Evolutionary conservation across 2,113 vertebrate species (phyloP).

Genomic region (Natator depressus): DNA sequence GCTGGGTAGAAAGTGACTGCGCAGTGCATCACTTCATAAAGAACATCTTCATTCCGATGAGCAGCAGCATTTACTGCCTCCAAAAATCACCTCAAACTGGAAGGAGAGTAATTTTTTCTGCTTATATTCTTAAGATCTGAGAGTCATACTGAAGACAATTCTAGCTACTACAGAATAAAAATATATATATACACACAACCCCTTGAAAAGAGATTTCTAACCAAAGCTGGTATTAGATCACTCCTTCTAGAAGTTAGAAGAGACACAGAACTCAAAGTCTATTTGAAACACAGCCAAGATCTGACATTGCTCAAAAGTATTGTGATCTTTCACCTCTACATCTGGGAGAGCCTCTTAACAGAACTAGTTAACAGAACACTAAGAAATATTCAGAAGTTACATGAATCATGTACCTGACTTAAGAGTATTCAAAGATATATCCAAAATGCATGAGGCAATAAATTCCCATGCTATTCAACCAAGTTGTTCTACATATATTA

Average conservation of each 20-base stretch:
- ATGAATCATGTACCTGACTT: background rate
- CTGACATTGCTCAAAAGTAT: background rate
- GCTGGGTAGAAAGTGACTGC: background rate
- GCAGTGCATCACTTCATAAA: background rate
- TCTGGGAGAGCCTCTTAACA: background rate
- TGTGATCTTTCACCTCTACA: background rate
- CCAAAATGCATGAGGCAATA: slow-evolving; percentile 10
- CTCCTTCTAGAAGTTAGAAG: background rate
- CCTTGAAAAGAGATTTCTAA: background rate
- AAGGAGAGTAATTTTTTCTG: background rate
- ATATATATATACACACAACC: background rate
- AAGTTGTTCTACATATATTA: slow-evolving; percentile 20
- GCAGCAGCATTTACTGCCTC: background rate
- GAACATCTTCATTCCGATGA: background rate
- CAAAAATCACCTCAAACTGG: background rate
- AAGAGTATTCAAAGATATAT: background rate
- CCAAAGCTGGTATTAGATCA: background rate
- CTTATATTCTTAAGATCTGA: background rate
- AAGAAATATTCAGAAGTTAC: background rate
- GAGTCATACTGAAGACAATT: background rate
- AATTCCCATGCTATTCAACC: slow-evolving; percentile 3
- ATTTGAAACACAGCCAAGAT: background rate
- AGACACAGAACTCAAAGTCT: background rate
- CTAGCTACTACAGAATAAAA: background rate
- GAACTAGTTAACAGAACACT: background rate